Conservation (phyloP, 37 sponge, comb jelly and placozoan genomes). For the Dysidea cf. avara region DNA sequence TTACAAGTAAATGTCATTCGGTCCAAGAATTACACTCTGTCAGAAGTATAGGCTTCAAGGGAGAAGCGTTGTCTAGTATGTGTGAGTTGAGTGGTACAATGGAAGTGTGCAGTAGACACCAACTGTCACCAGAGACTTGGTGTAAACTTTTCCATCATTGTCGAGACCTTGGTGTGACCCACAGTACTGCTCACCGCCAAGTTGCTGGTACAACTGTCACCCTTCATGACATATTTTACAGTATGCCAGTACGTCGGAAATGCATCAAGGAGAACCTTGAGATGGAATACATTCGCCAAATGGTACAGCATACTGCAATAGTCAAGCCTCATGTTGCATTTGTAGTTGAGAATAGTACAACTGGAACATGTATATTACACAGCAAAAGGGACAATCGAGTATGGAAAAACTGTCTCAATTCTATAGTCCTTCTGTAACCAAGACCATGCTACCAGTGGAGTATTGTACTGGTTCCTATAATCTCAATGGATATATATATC, state of each 20-base stretch:
- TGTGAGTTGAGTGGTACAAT: constrained; percentile 40
- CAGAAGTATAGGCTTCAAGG: constrained; percentile 48
- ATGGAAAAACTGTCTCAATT: constrained; percentile 30
- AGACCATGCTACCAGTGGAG: background rate
- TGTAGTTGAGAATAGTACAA: constrained; percentile 38
- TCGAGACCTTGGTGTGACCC: background rate
- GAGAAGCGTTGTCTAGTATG: constrained; percentile 71
- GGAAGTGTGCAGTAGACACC: constrained; percentile 59
- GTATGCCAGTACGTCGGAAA: constrained; percentile 63
- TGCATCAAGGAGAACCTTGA: constrained; percentile 15
- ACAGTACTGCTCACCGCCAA: background rate
- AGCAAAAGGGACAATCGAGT: constrained; percentile 23
- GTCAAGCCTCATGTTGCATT: constrained; percentile 58
- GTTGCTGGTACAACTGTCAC: constrained; percentile 68
- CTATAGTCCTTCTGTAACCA: constrained; percentile 26
- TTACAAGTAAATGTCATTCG: constrained; percentile 60
- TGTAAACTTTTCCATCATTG: constrained; percentile 50
- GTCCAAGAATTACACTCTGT: constrained; percentile 30
- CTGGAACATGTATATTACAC: constrained; percentile 40
- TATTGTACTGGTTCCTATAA: background rate
- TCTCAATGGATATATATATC: constrained; percentile 52
- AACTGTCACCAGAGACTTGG: constrained; percentile 43
- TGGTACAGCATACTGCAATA: constrained; percentile 33
- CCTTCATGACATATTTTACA: constrained; percentile 62
- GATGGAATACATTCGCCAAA: constrained; percentile 24